Evolutionary conservation across 2,113 vertebrate genomes (phyloP).

Genomic region (Paradisaea rubra): DNA sequence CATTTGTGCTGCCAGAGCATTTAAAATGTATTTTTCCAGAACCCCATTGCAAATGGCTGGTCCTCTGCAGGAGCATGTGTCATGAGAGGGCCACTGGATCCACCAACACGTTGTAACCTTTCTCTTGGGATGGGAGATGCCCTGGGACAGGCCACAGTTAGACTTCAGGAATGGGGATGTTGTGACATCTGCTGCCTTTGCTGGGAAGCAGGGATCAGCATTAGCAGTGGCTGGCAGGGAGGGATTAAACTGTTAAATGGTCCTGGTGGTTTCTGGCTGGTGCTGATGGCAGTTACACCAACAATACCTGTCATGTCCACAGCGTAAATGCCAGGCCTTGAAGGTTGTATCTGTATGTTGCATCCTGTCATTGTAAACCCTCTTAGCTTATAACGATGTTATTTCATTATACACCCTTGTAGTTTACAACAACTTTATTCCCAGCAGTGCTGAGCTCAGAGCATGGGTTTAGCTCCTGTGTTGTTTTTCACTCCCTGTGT

Average conservation of each 20-base stretch:
- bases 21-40: neutral
- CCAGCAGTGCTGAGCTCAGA: neutral
- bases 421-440: neutral
- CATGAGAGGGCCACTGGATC: rapidly evolving
- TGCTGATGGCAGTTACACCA: neutral
- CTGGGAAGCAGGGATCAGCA: neutral
- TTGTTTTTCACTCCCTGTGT: rapidly evolving
- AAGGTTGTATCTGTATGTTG: neutral
- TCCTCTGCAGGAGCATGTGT: rapidly evolving
- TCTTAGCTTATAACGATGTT: neutral
- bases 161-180: rapidly evolving
- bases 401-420: neutral
- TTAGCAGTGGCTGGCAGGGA: neutral
- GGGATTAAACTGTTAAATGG: neutral
- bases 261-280: neutral
- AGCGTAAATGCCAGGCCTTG: neutral
- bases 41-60: rapidly evolving
- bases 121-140: neutral
- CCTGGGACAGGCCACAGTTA: neutral
- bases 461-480: rapidly evolving
- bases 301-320: neutral
- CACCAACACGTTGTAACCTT: rapidly evolving
- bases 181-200: neutral
- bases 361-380: neutral
- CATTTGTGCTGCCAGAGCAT: rapidly evolving